These are phyloP conservation scores for Sebastes reedi DNA, from an alignment of 2,797 vertebrate species.

Conservation along the genomic window DNA sequence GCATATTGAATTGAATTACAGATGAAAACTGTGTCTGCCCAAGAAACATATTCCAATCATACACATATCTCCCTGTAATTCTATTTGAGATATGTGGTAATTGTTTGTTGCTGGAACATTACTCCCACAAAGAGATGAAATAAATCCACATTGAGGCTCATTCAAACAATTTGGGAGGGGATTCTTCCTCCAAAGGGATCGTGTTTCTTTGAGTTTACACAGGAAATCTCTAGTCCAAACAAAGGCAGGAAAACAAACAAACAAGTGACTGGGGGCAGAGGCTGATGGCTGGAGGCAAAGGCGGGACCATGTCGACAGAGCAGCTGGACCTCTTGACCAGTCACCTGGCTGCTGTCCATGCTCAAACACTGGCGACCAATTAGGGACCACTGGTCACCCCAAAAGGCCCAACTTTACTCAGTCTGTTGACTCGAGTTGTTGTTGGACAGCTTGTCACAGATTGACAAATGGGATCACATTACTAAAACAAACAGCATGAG, in stretches of 20 bases:
- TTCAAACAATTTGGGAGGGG: constrained; percentile 28
- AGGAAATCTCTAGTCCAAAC: constrained; percentile 78
- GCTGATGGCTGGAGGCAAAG: constrained; percentile 40
- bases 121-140: constrained; percentile 34
- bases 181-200: constrained; percentile 39
- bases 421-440: constrained; percentile 60
- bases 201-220: constrained; percentile 62
- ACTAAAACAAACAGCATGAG: constrained; percentile 70
- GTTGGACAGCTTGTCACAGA: constrained; percentile 54
- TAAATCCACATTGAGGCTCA: constrained; percentile 27
- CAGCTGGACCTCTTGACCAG: constrained; percentile 64
- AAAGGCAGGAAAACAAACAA: constrained; percentile 80
- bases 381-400: constrained; percentile 39
- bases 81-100: constrained; percentile 16
- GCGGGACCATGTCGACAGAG: constrained; percentile 22
- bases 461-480: constrained; percentile 68
- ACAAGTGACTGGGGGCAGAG: constrained; percentile 50
- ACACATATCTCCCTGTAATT: background rate
- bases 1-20: background rate
- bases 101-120: constrained; percentile 22
- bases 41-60: constrained; percentile 3
- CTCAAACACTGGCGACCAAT: constrained; percentile 60
- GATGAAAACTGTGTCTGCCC: background rate
- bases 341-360: constrained; percentile 60
- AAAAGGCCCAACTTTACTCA: constrained; percentile 49